Percentiles rank a stretch among this genome's conserved stretches.
phyloP scores from a whole-genome alignment of 1,140 invertebrate genomes.

The Pygmarrhopalites habei region DNA sequence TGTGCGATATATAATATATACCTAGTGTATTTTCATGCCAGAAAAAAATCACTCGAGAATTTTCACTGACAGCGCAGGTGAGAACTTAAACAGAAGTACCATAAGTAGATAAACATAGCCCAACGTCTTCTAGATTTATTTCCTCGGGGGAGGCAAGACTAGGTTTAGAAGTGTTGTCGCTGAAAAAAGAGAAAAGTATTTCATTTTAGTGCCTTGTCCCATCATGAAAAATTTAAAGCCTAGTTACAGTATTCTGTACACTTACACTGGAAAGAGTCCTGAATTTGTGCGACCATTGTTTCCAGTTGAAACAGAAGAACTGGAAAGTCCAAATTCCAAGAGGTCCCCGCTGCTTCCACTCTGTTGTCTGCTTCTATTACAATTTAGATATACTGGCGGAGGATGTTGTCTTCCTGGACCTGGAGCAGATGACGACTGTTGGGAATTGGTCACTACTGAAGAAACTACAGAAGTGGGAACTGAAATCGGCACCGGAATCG shows the following conservation, averaged over 20 bases:
- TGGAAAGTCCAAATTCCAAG: background rate
- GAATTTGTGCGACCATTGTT: conserved; percentile 1
- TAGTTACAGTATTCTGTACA: no score
- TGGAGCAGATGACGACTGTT: background rate
- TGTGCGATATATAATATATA: no score
- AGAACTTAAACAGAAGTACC: conserved; percentile 35
- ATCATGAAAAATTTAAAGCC: no score
- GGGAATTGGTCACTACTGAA: background rate
- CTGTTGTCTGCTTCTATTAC: background rate
- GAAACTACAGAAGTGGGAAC: background rate
- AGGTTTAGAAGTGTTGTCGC: conserved; percentile 32
- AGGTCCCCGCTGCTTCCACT: conserved; percentile 2
- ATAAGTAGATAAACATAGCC: conserved; percentile 29
- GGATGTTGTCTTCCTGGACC: no score
- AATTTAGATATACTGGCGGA: background rate
- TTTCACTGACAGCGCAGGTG: background rate
- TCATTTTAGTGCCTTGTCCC: no score
- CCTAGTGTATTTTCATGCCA: background rate
- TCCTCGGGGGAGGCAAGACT: conserved; percentile 38
- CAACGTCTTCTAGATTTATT: conserved; percentile 35
- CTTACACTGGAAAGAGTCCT: no score
- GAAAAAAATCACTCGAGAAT: background rate
- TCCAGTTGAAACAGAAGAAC: background rate
- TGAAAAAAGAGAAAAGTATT: no score
- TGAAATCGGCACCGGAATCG: background rate